These are phyloP conservation scores for Pantherophis guttatus DNA, from an alignment of 2,113 vertebrate genomes.

Conservation along the genomic window DNA sequence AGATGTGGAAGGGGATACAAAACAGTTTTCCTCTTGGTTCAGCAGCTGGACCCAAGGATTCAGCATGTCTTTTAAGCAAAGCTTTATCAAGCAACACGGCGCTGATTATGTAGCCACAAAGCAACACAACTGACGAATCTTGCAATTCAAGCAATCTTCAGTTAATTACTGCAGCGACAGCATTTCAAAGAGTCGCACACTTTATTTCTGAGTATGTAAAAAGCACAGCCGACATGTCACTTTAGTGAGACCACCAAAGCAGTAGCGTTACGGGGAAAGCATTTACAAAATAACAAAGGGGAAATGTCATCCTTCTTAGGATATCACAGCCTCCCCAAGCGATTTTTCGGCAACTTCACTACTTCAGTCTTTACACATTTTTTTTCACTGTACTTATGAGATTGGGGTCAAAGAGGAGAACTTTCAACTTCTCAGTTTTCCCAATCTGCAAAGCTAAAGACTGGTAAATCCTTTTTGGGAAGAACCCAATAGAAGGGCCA, in stretches of 20 bases:
- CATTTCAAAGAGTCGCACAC: conserved; percentile 15
- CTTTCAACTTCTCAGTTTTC: not conserved
- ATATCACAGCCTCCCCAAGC: conserved; percentile 28
- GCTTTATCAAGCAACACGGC: conserved; percentile 59
- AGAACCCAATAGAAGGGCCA: not conserved
- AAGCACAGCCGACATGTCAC: conserved; percentile 46
- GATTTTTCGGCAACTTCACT: conserved; percentile 28
- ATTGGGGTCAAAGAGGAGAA: not conserved
- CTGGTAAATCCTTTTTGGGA: not conserved
- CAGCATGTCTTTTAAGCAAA: conserved; percentile 49
- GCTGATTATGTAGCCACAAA: conserved; percentile 49
- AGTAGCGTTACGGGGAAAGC: conserved; percentile 25
- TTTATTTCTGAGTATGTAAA: conserved; percentile 23
- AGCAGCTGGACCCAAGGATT: conserved; percentile 60
- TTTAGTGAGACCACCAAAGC: conserved; percentile 57
- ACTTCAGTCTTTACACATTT: not conserved
- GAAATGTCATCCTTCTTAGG: conserved; percentile 25
- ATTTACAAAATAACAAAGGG: conserved; percentile 26
- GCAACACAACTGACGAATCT: conserved; percentile 44
- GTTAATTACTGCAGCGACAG: conserved; percentile 36
- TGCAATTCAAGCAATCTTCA: conserved; percentile 44
- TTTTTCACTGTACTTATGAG: not conserved
- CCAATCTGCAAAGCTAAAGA: not conserved
- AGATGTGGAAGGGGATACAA: conserved; percentile 67
- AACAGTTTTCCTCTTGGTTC: conserved; percentile 40